A percentile compares a stretch with the other conserved stretches of the same genome.
Conservation (phyloP, 2,888 invertebrate genomes). For the Choristoneura rosaceana region DNA sequence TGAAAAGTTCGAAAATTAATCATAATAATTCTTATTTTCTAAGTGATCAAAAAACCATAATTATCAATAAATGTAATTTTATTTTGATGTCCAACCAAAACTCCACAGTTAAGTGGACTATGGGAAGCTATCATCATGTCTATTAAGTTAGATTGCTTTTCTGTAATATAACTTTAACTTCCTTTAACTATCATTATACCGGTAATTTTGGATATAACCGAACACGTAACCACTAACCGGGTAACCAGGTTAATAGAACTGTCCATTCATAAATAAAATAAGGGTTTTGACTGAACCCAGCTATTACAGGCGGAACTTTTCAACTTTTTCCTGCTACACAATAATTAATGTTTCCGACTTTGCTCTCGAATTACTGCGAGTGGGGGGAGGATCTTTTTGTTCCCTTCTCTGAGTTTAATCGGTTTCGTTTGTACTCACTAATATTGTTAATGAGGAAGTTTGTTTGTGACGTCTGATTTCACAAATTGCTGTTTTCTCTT, state of each 20-base stretch:
- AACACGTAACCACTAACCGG: neutral
- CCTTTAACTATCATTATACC: neutral
- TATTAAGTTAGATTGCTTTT: neutral
- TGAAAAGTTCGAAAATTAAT: no score
- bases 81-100: neutral
- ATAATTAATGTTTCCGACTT: slow-evolving; percentile 39
- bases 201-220: neutral
- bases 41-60: no score
- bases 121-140: neutral
- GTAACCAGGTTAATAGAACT: neutral
- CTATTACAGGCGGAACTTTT: neutral
- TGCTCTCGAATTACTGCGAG: slow-evolving; percentile 24
- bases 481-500: slow-evolving; percentile 7
- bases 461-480: slow-evolving; percentile 1
- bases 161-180: neutral
- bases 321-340: slow-evolving; percentile 34
- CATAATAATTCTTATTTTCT: no score
- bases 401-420: slow-evolving; percentile 30
- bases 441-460: slow-evolving; percentile 24
- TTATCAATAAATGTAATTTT: no score
- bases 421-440: slow-evolving; percentile 32
- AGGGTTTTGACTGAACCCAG: neutral
- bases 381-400: slow-evolving; percentile 23
- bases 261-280: slow-evolving; percentile 26
- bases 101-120: neutral